Conservation (phyloP, 2,888 invertebrate genomes). For the Andrena chrysosceles region DNA sequence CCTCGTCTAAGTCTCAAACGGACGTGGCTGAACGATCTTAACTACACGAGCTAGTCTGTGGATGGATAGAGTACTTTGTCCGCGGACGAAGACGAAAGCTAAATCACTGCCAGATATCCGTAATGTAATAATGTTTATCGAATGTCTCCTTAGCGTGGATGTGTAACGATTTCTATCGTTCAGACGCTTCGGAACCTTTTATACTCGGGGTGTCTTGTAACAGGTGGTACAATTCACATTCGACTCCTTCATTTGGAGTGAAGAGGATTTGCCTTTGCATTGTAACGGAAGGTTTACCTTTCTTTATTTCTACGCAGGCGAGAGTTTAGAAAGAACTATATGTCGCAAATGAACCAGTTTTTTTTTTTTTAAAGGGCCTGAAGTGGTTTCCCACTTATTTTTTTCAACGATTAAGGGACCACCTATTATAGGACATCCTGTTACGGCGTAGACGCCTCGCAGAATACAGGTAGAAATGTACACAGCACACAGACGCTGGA, state of each 20-base stretch:
- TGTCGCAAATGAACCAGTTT: background rate
- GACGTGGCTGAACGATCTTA: constrained; percentile 51
- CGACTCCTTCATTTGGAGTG: no score
- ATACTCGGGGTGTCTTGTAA: background rate
- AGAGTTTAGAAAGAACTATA: background rate
- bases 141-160: constrained; percentile 34
- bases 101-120: constrained; percentile 51
- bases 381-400: background rate
- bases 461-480: constrained; percentile 54
- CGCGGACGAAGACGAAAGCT: constrained; percentile 4
- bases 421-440: background rate
- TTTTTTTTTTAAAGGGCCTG: background rate
- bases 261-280: background rate
- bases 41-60: background rate
- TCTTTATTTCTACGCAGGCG: background rate
- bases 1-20: constrained; percentile 41
- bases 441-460: constrained; percentile 5
- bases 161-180: constrained; percentile 40
- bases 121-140: constrained; percentile 24
- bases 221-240: background rate
- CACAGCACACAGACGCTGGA: constrained; percentile 47
- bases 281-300: background rate
- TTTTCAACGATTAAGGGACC: background rate
- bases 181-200: constrained; percentile 23
- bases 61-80: constrained; percentile 1